Base-by-base conservation (phyloP, 2,113 vertebrate genomes). In the Strix aluco region DNA sequence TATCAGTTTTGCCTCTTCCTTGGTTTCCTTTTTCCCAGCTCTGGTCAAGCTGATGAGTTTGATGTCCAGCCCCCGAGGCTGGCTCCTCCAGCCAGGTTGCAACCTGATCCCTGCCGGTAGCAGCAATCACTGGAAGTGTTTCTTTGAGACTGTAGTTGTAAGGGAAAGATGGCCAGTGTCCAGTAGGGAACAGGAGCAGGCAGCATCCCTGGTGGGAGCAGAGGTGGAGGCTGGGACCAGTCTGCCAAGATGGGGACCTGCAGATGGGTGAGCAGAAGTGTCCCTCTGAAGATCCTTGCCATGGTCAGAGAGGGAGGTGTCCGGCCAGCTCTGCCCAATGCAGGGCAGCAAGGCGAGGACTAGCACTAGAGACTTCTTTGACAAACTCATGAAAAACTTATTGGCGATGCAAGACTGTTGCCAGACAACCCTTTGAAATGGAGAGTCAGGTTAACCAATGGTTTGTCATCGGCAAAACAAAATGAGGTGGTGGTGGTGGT, bases 61-160 rank as follows among this genome's bases (percentile, higher is more conserved):
- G 22, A 13, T 9, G 5, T 59, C 38, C 0, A 0, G 5, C 7
- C 27, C 19, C 75, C 15, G 55, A 61, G 29, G 32, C 3, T 86
- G 44, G 7, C 26, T 57, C 34, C 29, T 80, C 36, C 36, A 80
- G 29, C 4, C 40, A 79, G 51, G 32, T 10, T 81, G n/a, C 36
- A 73, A 8, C 21, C 22, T 46, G 55, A 88, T 32, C 21, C 30
- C 27, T 88, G 29, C 19, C 1, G 5, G 20, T 15, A 52, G 52
- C 66, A 83, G 36, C 26, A 62, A 52, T 4, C 10, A 0, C 71
- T 82, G 14, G 8, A 79, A 71, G 15, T 6, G 47, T 57, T 82
- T 71, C 21, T 84, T 57, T 77, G 62, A 44, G 63, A 36, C n/a
- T 63, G 2, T 6, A 42, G 49, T 26, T 84, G 14, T 29, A 63